Evolutionary conservation across 2,113 vertebrate genomes (phyloP).

Genomic region (Melospiza melodia): DNA sequence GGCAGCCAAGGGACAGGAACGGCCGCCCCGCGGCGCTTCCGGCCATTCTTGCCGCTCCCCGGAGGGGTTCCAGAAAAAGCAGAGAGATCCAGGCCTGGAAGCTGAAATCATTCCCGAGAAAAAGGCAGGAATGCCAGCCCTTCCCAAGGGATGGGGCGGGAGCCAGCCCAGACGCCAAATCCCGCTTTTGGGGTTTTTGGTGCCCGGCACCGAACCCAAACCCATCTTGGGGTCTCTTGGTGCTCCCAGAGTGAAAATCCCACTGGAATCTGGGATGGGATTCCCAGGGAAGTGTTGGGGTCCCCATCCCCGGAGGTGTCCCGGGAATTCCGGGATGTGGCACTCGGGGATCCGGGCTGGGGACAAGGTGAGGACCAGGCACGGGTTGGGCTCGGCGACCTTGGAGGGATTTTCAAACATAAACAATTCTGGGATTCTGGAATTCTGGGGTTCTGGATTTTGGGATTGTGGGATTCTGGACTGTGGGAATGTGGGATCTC

Average conservation of each 20-base stretch:
- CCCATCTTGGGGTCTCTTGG: rapidly evolving
- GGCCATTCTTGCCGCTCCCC: not conserved
- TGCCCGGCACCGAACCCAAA: not conserved
- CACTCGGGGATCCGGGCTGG: not conserved
- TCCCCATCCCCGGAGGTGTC: not conserved
- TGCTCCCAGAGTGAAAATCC: not conserved
- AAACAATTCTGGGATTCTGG: not conserved
- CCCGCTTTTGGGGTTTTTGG: not conserved
- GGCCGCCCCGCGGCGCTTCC: not conserved
- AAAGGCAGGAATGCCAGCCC: not conserved
- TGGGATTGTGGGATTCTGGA: not conserved
- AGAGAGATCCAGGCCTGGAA: not conserved
- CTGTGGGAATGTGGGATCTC: rapidly evolving
- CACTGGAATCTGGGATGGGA: not conserved
- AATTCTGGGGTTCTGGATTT: not conserved
- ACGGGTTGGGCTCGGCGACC: rapidly evolving
- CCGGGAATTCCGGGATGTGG: not conserved
- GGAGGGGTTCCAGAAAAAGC: not conserved
- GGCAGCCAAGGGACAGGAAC: not conserved
- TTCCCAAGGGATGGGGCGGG: not conserved
- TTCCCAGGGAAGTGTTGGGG: not conserved
- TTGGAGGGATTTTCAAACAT: not conserved
- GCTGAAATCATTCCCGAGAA: not conserved
- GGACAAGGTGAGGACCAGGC: rapidly evolving
- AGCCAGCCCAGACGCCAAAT: not conserved